These are phyloP conservation scores for Diadema setosum DNA, from an alignment of 35 echinoderm and acorn worm genomes.

Conservation along the genomic window DNA sequence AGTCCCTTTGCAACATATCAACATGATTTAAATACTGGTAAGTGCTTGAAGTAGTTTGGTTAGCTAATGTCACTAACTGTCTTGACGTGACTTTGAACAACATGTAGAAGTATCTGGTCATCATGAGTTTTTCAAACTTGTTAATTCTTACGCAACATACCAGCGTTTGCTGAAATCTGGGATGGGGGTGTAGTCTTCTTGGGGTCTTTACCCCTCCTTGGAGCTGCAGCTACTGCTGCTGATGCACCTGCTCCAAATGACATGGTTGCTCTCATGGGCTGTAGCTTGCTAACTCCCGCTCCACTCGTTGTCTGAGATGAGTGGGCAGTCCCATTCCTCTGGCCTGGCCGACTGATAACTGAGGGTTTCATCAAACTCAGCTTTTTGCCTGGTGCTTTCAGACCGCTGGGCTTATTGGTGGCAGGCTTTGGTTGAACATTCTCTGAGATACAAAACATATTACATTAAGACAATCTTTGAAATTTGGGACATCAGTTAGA, in stretches of 20 bases:
- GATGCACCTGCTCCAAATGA: background rate
- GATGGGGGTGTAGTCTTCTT: background rate
- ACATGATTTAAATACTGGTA: no score
- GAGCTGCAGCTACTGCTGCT: background rate
- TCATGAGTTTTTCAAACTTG: no score
- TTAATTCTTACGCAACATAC: no score
- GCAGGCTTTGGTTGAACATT: background rate
- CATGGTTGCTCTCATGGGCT: slow-evolving; percentile 6
- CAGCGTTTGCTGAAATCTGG: no score
- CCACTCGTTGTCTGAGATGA: no score
- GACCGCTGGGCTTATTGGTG: background rate
- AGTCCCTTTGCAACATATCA: no score
- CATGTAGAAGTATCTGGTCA: no score
- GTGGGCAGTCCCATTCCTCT: background rate
- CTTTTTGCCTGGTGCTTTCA: background rate
- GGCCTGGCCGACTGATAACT: background rate
- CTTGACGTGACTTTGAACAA: no score
- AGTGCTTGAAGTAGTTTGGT: no score
- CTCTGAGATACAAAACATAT: background rate
- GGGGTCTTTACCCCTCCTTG: background rate
- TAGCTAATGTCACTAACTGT: no score
- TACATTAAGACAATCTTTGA: background rate
- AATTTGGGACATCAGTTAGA: background rate
- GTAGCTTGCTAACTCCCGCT: background rate
- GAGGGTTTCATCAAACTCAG: background rate